Evolutionary conservation across 2,888 invertebrate species (phyloP).

Genomic region (Drosophila antonietae): DNA sequence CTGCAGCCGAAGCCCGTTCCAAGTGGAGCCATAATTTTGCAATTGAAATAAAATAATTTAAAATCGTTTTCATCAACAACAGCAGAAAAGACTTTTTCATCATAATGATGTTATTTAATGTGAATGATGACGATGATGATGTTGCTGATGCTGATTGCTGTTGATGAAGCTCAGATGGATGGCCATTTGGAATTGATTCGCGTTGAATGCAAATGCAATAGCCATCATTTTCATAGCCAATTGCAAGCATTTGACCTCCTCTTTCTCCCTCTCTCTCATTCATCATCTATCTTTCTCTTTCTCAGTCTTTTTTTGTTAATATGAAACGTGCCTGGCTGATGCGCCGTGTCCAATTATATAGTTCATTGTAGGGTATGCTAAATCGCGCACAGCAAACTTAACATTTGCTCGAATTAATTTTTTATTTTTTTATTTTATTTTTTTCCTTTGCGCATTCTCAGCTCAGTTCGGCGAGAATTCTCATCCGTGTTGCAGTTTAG

Average conservation of each 20-base stretch:
- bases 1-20: slow-evolving; percentile 12
- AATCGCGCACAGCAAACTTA: slow-evolving; percentile 55
- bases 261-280: not conserved
- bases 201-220: slow-evolving; percentile 62
- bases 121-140: slow-evolving; percentile 35
- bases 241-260: slow-evolving; percentile 67
- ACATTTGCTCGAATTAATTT: slow-evolving; percentile 61
- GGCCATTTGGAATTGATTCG: slow-evolving; percentile 83
- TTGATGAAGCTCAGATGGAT: slow-evolving; percentile 76
- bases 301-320: slow-evolving; percentile 73
- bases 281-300: not conserved
- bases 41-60: slow-evolving; percentile 82
- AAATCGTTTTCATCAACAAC: slow-evolving; percentile 83
- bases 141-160: slow-evolving; percentile 27
- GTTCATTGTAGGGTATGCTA: slow-evolving; percentile 75
- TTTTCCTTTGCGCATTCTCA: slow-evolving; percentile 48
- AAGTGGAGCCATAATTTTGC: slow-evolving; percentile 68
- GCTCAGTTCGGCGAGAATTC: slow-evolving; percentile 12
- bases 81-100: slow-evolving; percentile 70
- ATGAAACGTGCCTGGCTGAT: slow-evolving; percentile 80
- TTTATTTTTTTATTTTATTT: slow-evolving; percentile 28
- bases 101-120: slow-evolving; percentile 41
- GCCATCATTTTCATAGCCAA: slow-evolving; percentile 72
- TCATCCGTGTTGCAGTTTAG: slow-evolving; percentile 23
- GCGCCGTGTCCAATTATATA: slow-evolving; percentile 76